Evolutionary conservation across 2,888 invertebrate genomes (phyloP).

Genomic region (Oxycera nigricornis): DNA sequence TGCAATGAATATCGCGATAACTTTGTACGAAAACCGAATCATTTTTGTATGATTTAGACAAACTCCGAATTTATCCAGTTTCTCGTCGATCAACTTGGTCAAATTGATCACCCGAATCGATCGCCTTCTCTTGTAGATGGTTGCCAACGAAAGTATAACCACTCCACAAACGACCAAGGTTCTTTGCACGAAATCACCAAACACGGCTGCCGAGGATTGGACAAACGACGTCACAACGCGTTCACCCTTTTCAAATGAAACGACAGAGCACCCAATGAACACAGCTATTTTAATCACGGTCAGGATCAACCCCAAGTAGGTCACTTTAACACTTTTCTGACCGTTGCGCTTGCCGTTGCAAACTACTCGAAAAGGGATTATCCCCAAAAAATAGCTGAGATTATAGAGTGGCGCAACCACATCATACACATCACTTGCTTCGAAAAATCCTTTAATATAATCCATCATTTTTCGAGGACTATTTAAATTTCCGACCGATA

Average conservation of each 20-base stretch:
- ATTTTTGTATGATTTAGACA: slow-evolving; percentile 56
- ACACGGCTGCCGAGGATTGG: slow-evolving; percentile 50
- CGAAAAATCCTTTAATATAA: background rate
- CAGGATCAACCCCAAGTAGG: slow-evolving; percentile 46
- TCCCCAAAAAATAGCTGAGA: slow-evolving; percentile 1
- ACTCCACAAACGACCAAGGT: slow-evolving; percentile 53
- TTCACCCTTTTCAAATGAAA: slow-evolving; percentile 45
- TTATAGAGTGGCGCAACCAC: background rate
- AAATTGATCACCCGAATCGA: slow-evolving; percentile 55
- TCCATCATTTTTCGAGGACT: background rate
- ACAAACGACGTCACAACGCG: slow-evolving; percentile 53
- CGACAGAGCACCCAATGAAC: slow-evolving; percentile 54
- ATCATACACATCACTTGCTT: slow-evolving; percentile 18
- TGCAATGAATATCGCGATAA: slow-evolving; percentile 53
- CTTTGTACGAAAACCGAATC: slow-evolving; percentile 53
- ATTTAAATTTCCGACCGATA: background rate
- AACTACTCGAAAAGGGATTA: background rate
- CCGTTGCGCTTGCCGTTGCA: background rate
- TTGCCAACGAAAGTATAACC: slow-evolving; percentile 52
- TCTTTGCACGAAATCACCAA: slow-evolving; percentile 53
- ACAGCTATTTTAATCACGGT: slow-evolving; percentile 44
- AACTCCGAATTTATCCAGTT: slow-evolving; percentile 56
- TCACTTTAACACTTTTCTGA: background rate
- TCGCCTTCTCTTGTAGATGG: slow-evolving; percentile 53
- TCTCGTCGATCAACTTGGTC: slow-evolving; percentile 55